Base-by-base conservation (phyloP, 2,888 invertebrate species). In the Hyposoter didymator region DNA sequence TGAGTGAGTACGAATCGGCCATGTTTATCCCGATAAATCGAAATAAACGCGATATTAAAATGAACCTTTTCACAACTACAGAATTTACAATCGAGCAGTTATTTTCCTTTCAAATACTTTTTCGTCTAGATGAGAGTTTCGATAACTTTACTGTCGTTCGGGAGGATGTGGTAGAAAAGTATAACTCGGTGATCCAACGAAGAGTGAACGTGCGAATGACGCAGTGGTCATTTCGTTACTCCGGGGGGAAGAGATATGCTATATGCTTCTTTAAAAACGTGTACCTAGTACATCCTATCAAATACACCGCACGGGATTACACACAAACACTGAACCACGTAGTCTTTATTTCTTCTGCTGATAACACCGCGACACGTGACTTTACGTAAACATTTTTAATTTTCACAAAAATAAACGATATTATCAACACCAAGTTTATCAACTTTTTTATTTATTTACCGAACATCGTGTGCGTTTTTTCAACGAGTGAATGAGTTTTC, bases 201-300 rank as follows among this genome's bases (percentile, higher is more conserved):
- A 72, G 32, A 28, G 55, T 12, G 52, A 74, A 73, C 64, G 67
- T 66, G 80, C 78, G 88, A 90, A 89, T 89, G 89, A 90, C 89
- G 88, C 90, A 88, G 88, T 84, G 89, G 89, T 91, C 91, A 90
- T 90, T 90, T 91, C 88, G 88, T 76, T 89, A 90, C 90, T 90
- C 89, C 45, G 17, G 52, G 59, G 45, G 52, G 45, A 85, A 67
- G 87, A 88, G 87, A 82, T 85, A 83, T 88, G 10, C 22, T 43
- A 5, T 67, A 87, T 88, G 85, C 87, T 85, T 78, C 79, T 84
- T 82, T 82, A 39, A 70, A 82, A 86, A 87, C 59, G 81, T 76
- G 84, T 84, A 87, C 88, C 69, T 78, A 82, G 87, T 82, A 76
- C 87, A 87, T 88, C 80, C 73, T 73, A 73, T 66, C 43, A 35